Percentiles rank a stretch among this genome's conserved stretches.
These are phyloP conservation scores for Danio kyathit DNA, from an alignment of 2,797 vertebrate species.

Conservation along the genomic window DNA sequence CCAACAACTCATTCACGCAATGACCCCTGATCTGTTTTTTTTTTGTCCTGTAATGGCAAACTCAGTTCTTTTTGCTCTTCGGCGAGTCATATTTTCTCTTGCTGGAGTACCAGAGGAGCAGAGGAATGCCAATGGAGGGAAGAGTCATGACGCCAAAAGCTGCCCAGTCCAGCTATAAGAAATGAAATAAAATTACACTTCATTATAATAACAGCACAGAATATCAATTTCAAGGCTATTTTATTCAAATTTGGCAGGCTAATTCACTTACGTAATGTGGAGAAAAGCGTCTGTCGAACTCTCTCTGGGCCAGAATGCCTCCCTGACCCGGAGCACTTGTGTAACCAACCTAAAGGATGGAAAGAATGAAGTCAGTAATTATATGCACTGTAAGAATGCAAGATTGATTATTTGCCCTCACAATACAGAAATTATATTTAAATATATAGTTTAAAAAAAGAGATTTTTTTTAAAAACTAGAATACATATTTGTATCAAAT, in stretches of 20 bases:
- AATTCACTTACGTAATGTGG: constrained; percentile 90
- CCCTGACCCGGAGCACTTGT: constrained; percentile 95
- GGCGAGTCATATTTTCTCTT: constrained; percentile 95
- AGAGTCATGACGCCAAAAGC: constrained; percentile 97
- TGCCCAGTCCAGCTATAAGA: constrained; percentile 91
- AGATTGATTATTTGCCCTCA: background rate
- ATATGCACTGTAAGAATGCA: background rate
- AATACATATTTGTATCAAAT: too few species aligned
- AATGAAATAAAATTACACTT: background rate
- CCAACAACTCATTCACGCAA: background rate
- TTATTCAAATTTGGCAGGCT: background rate
- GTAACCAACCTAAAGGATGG: constrained; percentile 84
- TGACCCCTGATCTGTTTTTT: constrained; percentile 12
- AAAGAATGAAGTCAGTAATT: background rate
- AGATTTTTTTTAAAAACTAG: too few species aligned
- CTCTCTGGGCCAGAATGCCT: constrained; percentile 93
- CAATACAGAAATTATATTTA: too few species aligned
- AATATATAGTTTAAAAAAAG: too few species aligned
- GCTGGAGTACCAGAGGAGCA: constrained; percentile 97
- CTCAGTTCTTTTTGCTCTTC: constrained; percentile 93
- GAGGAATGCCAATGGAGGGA: constrained; percentile 94
- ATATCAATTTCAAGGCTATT: background rate
- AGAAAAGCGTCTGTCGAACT: constrained; percentile 95
- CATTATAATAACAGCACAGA: background rate
- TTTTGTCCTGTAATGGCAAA: background rate